phyloP scores from a whole-genome alignment of 2,113 vertebrate genomes.

The Phrynosoma blainvillii region DNA sequence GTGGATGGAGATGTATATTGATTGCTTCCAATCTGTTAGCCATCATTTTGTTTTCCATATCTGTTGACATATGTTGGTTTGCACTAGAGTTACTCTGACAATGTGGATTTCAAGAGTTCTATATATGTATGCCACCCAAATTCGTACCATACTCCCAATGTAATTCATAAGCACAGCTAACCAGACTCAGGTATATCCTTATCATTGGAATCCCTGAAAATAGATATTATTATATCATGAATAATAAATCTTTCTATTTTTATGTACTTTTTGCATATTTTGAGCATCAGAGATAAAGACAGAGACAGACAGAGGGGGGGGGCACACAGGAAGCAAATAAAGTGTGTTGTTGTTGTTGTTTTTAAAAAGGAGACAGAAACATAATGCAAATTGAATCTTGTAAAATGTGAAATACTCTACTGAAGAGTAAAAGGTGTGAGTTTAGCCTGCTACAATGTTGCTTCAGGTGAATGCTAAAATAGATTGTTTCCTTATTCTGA shows the following conservation, averaged over 20 bases:
- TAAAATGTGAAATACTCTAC: conserved; percentile 65
- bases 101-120: no score
- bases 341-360: neutral
- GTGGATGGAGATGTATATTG: no score
- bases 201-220: neutral
- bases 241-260: conserved; percentile 21
- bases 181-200: neutral
- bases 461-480: conserved; percentile 74
- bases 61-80: no score
- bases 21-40: no score
- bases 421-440: conserved; percentile 65
- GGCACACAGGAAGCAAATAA: no score
- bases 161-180: neutral
- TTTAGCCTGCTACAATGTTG: conserved; percentile 52
- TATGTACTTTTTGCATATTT: conserved; percentile 38
- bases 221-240: conserved; percentile 12
- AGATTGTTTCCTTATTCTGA: conserved; percentile 67
- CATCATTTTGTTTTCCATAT: no score
- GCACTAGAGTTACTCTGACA: no score
- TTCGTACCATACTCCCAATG: neutral
- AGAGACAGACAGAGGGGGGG: neutral
- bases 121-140: no score
- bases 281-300: neutral
- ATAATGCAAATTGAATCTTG: conserved; percentile 62
- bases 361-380: conserved; percentile 44